Evolutionary conservation across 2,113 vertebrate genomes (phyloP).

Genomic region (Ifrita kowaldi): DNA sequence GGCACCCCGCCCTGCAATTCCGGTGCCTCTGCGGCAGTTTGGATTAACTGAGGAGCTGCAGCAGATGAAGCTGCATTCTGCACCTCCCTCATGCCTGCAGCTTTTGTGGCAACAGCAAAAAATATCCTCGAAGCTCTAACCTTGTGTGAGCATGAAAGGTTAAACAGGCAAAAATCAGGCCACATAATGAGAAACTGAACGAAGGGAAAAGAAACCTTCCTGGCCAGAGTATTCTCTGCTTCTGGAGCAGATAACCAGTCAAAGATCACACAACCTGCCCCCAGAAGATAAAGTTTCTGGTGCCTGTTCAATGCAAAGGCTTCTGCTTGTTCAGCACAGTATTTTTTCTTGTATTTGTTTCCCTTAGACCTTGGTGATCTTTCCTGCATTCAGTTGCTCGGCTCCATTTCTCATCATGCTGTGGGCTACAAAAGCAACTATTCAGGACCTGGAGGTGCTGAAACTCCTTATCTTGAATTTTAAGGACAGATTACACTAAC

Average conservation of each 20-base stretch:
- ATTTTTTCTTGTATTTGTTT: constrained; percentile 19
- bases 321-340: constrained; percentile 9
- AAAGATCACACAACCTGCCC: neutral
- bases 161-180: neutral
- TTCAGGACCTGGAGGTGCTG: neutral
- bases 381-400: neutral
- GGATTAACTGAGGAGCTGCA: neutral
- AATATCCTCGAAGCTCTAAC: neutral
- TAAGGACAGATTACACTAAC: neutral
- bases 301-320: neutral
- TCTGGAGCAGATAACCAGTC: neutral
- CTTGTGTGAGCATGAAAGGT: neutral
- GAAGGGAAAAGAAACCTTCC: neutral
- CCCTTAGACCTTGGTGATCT: constrained; percentile 33
- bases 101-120: neutral
- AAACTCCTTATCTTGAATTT: neutral
- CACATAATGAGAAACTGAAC: neutral
- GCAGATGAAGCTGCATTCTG: neutral
- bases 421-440: neutral
- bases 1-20: neutral
- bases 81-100: neutral
- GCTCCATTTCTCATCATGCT: neutral
- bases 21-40: neutral
- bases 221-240: neutral
- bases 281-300: neutral